Evolutionary conservation across 2,797 vertebrate species (phyloP), one percentile per base, ranked within the genome.

Genomic region (Hydrophis major): DNA sequence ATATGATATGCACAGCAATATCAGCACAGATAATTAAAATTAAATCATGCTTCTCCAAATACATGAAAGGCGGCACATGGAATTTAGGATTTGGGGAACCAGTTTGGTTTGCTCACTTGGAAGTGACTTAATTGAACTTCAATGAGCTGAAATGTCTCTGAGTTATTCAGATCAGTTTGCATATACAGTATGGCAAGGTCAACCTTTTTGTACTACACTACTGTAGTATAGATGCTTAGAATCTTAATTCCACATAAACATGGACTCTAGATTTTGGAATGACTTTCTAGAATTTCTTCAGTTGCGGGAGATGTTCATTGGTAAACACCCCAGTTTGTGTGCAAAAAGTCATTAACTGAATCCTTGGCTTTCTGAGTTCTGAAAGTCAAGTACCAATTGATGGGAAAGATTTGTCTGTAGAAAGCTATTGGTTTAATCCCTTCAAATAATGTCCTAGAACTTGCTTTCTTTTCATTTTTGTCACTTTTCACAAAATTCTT

Each of bases 21-120:
- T 96, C 95, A 96, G 74, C 95, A 95, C 95, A 95, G 95, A 90
- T 97, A 96, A 97, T 97, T 96, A 96, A 96, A 95, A 94, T 89
- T 91, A 95, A 96, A 96, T 92, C 0, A 7, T 94, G 95, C 94
- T 95, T 96, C 95, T 95, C 93, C 95, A 96, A 95, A 95, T 92
- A 96, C 95, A 95, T 94, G 94, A 96, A 92, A 1, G 0, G 63
- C 0, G 0, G 89, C 88, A 90, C 92, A 93, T 96, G 37, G 0
- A 93, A 95, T 63, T 94, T 93, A 95, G 95, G 96, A 95, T 94
- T 94, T 94, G 93, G 69, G 93, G 91, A 95, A 96, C 96, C 95
- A 93, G 96, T 95, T 96, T 95, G 93, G 90, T 94, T 87, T 95
- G 94, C 94, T 94, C 94, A 78, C 94, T 94, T 0, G 50, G 89